A percentile compares a stretch with the other conserved stretches of the same genome.
Conservation (phyloP, 2,888 invertebrate species). For the Parnassius orleans region DNA sequence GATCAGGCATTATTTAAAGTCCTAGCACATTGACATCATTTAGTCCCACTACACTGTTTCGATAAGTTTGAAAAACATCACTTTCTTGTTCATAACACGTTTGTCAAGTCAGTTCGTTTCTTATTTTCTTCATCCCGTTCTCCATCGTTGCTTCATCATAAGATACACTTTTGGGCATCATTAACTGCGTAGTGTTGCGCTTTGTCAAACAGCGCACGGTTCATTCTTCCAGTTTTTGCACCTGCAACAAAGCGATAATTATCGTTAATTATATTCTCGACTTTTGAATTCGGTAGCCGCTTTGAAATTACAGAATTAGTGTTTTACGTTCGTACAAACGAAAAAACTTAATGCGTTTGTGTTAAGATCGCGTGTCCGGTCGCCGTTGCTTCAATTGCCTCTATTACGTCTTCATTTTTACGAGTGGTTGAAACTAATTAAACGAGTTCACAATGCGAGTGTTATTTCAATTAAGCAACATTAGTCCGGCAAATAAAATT, state of each 20-base stretch:
- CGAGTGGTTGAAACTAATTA: constrained; percentile 43
- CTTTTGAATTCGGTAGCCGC: constrained; percentile 47
- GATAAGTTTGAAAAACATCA: constrained; percentile 32
- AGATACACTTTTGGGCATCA: constrained; percentile 43
- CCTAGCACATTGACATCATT: constrained; percentile 54
- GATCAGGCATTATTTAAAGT: constrained; percentile 76
- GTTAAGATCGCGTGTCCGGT: constrained; percentile 50
- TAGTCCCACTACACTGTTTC: constrained; percentile 41
- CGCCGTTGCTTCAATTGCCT: constrained; percentile 53
- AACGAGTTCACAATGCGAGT: constrained; percentile 25
- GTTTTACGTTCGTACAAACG: constrained; percentile 39
- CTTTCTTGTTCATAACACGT: constrained; percentile 28
- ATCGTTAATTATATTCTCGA: constrained; percentile 42
- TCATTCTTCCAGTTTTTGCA: constrained; percentile 47
- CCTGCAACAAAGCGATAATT: constrained; percentile 65
- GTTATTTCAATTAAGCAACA: constrained; percentile 23
- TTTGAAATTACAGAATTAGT: constrained; percentile 46
- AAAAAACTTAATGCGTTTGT: constrained; percentile 47
- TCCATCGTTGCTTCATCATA: constrained; percentile 48
- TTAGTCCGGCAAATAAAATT: constrained; percentile 23
- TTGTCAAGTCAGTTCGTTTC: constrained; percentile 69
- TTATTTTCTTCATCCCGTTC: constrained; percentile 55
- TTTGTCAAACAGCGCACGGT: constrained; percentile 33
- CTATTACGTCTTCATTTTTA: constrained; percentile 62
- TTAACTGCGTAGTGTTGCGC: constrained; percentile 29